These are phyloP conservation scores for Pachyuromys duprasi DNA, from an alignment of 2,797 vertebrate genomes.

Conservation along the genomic window DNA sequence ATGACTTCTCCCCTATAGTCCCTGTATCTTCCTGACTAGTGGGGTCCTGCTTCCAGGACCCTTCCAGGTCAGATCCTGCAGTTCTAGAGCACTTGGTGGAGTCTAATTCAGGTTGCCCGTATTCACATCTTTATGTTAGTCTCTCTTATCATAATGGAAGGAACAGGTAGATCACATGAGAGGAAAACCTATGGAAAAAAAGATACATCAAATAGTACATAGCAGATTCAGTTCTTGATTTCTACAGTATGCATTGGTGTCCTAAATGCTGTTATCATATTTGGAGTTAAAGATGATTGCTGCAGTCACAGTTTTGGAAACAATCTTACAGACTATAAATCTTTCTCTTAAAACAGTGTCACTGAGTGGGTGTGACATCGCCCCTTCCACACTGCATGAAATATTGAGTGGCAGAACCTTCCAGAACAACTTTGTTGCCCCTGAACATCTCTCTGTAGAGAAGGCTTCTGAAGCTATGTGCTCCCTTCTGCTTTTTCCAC, in stretches of 20 bases:
- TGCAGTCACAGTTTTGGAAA: background rate
- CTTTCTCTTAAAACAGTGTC: background rate
- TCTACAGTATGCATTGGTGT: background rate
- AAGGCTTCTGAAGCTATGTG: background rate
- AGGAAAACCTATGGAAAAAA: background rate
- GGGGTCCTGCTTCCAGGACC: background rate
- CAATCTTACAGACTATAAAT: background rate
- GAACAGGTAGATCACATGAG: background rate
- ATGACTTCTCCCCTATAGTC: background rate
- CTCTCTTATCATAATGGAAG: background rate
- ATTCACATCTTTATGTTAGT: background rate
- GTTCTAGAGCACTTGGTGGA: accelerated
- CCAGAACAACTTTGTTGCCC: background rate
- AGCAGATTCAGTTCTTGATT: background rate
- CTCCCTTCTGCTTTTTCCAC: background rate
- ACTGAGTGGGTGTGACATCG: too few relatives aligned
- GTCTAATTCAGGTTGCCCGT: background rate
- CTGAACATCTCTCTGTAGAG: too few relatives aligned
- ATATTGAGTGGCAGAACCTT: background rate
- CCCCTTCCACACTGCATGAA: background rate
- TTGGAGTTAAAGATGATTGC: background rate
- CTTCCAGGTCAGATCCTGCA: background rate
- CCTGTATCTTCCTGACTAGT: background rate
- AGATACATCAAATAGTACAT: background rate
- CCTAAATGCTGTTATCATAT: background rate